phyloP scores from a whole-genome alignment of 1,140 invertebrate species.

The Thalassaphorura encarpata region DNA sequence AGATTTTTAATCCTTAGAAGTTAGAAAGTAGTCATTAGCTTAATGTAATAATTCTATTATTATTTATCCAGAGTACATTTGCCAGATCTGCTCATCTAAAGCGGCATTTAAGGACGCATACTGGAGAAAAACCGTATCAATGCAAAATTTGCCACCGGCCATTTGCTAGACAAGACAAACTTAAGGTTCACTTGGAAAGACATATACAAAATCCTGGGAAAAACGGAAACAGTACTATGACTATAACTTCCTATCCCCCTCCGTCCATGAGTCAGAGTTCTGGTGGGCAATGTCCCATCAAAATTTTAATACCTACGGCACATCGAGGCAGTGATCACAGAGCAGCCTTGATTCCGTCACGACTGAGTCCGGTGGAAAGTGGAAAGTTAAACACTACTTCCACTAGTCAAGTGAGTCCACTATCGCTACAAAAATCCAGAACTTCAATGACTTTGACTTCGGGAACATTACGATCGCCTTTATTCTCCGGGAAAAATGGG shows the following conservation, averaged over 20 bases:
- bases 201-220: constrained; percentile 13
- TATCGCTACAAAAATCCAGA: too few relatives aligned
- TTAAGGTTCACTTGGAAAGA: constrained; percentile 22
- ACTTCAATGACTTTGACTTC: too few relatives aligned
- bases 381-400: too few relatives aligned
- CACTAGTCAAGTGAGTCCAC: too few relatives aligned
- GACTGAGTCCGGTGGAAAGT: not conserved
- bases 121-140: constrained; percentile 24
- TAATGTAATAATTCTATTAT: not conserved
- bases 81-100: constrained; percentile 25
- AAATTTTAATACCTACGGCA: constrained; percentile 5
- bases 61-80: constrained; percentile 15
- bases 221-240: not conserved
- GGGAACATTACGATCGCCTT: too few relatives aligned
- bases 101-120: constrained; percentile 22
- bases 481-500: too few relatives aligned
- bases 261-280: constrained; percentile 4
- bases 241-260: constrained; percentile 6
- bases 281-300: constrained; percentile 10
- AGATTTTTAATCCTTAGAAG: not conserved
- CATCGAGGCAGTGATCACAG: not conserved
- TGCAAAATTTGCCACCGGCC: constrained; percentile 14
- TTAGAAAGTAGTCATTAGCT: too few relatives aligned
- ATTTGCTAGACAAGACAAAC: constrained; percentile 25
- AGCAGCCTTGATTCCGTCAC: not conserved